phyloP scores from a whole-genome alignment of 1,140 invertebrate genomes.

The Zaprionus lachaisei region DNA sequence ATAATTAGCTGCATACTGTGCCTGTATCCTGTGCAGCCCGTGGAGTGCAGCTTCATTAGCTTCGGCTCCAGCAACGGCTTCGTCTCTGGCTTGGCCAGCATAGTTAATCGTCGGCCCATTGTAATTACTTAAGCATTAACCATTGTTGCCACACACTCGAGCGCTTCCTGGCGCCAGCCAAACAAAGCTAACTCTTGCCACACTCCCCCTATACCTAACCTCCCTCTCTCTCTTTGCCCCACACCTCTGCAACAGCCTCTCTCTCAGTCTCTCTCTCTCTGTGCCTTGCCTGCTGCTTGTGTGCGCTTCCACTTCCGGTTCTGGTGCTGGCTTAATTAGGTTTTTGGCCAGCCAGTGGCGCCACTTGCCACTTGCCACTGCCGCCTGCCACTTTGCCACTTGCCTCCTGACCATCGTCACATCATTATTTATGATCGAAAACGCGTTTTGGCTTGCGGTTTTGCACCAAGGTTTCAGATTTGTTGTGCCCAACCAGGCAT shows the following conservation, averaged over 20 bases:
- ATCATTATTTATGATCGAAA: conserved; percentile 79
- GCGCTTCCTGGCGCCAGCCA: conserved; percentile 46
- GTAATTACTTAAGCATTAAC: conserved; percentile 83
- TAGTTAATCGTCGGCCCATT: conserved; percentile 79
- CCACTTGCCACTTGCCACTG: conserved; percentile 27
- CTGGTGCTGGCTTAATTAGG: conserved; percentile 72
- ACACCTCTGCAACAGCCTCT: not conserved
- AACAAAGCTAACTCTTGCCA: conserved; percentile 10
- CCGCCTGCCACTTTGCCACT: conserved; percentile 25
- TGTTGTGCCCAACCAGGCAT: conserved; percentile 53
- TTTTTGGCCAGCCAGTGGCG: conserved; percentile 60
- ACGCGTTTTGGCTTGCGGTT: conserved; percentile 66
- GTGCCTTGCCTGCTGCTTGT: conserved; percentile 10
- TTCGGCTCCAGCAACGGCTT: not conserved
- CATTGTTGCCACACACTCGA: conserved; percentile 65
- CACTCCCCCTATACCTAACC: not conserved
- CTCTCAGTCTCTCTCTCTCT: not conserved
- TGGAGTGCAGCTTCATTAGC: conserved; percentile 63
- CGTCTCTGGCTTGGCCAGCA: conserved; percentile 50
- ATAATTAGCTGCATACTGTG: conserved; percentile 78
- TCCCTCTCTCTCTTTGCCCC: not conserved
- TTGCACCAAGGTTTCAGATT: conserved; percentile 50
- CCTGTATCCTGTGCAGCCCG: conserved; percentile 18
- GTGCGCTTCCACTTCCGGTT: conserved; percentile 46
- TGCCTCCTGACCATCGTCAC: conserved; percentile 22